Conservation (phyloP, 2,888 invertebrate genomes). For the Andrena chrysosceles region DNA sequence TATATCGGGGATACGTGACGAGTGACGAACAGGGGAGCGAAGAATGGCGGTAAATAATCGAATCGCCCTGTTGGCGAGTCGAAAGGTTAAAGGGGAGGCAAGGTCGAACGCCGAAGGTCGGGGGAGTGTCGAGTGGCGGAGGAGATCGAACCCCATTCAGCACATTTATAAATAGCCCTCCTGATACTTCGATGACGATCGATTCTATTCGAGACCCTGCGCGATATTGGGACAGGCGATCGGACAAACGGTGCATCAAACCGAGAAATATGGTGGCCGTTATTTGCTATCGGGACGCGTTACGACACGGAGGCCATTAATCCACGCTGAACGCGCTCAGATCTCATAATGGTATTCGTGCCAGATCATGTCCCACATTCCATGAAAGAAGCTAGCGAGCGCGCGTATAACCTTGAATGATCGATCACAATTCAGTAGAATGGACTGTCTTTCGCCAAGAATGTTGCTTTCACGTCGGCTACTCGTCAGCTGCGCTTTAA, state of each 20-base stretch:
- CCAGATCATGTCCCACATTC: constrained; percentile 53
- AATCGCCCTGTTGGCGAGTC: constrained; percentile 20
- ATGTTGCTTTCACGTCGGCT: background rate
- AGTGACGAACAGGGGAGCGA: constrained; percentile 10
- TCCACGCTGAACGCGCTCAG: constrained; percentile 25
- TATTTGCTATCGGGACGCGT: constrained; percentile 38
- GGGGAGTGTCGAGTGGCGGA: constrained; percentile 1
- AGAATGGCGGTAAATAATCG: constrained; percentile 51
- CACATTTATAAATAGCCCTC: constrained; percentile 35
- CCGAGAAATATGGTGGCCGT: constrained; percentile 49
- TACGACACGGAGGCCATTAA: constrained; percentile 33
- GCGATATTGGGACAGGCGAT: constrained; percentile 3
- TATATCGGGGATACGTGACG: constrained; percentile 20
- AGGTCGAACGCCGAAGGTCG: constrained; percentile 58
- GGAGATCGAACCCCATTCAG: constrained; percentile 29
- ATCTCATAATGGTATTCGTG: constrained; percentile 15
- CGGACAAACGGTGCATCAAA: constrained; percentile 33
- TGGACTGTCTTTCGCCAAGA: background rate
- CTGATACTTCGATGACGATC: background rate
- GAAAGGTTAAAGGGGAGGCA: constrained; percentile 60
- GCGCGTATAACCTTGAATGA: constrained; percentile 25
- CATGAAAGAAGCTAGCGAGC: constrained; percentile 31
- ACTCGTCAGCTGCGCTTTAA: background rate
- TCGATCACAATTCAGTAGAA: constrained; percentile 15
- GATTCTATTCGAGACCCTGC: background rate